Evolutionary conservation across 1,140 invertebrate genomes (phyloP).

Genomic region (Octopus bimaculoides): DNA sequence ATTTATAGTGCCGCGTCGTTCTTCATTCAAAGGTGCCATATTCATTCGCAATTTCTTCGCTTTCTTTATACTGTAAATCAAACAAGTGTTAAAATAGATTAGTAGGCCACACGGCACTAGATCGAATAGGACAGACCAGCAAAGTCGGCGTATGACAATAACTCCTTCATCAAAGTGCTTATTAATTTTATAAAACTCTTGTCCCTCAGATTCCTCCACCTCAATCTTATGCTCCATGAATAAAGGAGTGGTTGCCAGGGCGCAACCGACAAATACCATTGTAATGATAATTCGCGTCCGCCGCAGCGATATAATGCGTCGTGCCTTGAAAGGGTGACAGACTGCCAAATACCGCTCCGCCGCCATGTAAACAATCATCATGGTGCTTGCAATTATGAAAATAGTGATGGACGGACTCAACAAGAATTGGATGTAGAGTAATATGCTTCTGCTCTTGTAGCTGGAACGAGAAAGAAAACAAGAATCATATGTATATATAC

Average conservation of each 20-base stretch:
- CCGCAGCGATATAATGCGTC: slow-evolving; percentile 46
- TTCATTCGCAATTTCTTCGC: slow-evolving; percentile 42
- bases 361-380: slow-evolving; percentile 54
- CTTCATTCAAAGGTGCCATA: slow-evolving; percentile 35
- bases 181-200: slow-evolving; percentile 29
- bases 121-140: slow-evolving; percentile 47
- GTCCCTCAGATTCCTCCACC: slow-evolving; percentile 25
- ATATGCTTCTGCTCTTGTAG: slow-evolving; percentile 26
- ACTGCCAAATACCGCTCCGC: slow-evolving; percentile 51
- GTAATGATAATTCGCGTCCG: slow-evolving; percentile 44
- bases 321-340: slow-evolving; percentile 51
- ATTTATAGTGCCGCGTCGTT: background rate
- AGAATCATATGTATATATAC: no score
- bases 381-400: slow-evolving; percentile 52
- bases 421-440: slow-evolving; percentile 41
- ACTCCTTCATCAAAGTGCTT: slow-evolving; percentile 29
- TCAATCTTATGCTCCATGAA: slow-evolving; percentile 44
- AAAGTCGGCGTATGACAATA: slow-evolving; percentile 31
- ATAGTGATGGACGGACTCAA: slow-evolving; percentile 46
- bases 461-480: background rate
- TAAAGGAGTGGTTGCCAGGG: slow-evolving; percentile 43
- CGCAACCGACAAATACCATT: slow-evolving; percentile 38
- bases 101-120: slow-evolving; percentile 49
- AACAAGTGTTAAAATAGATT: slow-evolving; percentile 48
- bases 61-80: slow-evolving; percentile 47